Evolutionary conservation across 2,113 vertebrate species (phyloP).

Genomic region (Alligator sinensis): DNA sequence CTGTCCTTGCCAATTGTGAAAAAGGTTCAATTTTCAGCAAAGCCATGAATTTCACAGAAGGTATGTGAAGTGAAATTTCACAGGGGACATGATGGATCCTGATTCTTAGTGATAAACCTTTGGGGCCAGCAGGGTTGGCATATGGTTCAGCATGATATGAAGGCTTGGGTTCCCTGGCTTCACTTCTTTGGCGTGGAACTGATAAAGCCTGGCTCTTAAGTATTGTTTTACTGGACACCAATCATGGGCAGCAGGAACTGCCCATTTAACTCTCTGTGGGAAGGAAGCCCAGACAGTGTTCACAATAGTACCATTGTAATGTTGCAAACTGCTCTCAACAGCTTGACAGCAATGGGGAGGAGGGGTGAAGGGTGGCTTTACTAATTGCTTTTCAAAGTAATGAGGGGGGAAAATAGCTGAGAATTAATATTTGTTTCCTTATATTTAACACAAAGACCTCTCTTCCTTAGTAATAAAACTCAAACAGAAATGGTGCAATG

Average conservation of each 20-base stretch:
- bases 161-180: conserved; percentile 88
- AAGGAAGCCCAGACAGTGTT: conserved; percentile 87
- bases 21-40: conserved; percentile 83
- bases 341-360: conserved; percentile 83
- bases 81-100: conserved; percentile 85
- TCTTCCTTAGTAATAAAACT: conserved; percentile 53
- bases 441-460: conserved; percentile 45
- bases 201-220: conserved; percentile 94
- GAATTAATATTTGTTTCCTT: conserved; percentile 76
- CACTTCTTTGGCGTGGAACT: conserved; percentile 89
- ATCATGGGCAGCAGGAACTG: conserved; percentile 86
- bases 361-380: conserved; percentile 76
- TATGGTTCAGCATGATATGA: conserved; percentile 97
- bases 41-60: conserved; percentile 85
- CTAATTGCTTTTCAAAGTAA: conserved; percentile 87
- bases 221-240: conserved; percentile 91
- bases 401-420: conserved; percentile 71
- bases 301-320: conserved; percentile 94
- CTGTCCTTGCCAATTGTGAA: conserved; percentile 91
- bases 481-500: background rate
- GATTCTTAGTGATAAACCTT: conserved; percentile 94
- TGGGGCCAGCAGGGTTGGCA: conserved; percentile 94
- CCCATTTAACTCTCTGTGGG: conserved; percentile 89
- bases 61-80: conserved; percentile 87
- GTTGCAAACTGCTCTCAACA: conserved; percentile 87